Conservation (phyloP, 2,113 vertebrate species). For the Oriolus oriolus region DNA sequence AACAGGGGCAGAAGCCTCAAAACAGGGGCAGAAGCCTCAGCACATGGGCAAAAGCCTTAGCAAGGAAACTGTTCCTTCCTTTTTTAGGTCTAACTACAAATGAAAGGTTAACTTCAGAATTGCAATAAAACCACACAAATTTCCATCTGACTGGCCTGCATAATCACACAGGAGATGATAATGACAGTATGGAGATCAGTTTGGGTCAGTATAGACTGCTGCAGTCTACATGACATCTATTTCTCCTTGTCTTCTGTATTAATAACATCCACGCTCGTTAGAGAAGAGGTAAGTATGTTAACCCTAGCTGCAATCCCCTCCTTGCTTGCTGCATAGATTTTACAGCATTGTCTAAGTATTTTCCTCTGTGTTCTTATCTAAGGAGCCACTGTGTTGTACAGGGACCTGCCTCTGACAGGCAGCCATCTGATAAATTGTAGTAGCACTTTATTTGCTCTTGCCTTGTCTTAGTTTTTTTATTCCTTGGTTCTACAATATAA, state of each 20-base stretch:
- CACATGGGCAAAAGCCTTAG: neutral
- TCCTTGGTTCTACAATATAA: neutral
- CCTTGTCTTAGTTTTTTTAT: neutral
- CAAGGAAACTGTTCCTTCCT: neutral
- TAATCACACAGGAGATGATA: neutral
- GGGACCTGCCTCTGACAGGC: neutral
- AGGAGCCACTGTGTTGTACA: neutral
- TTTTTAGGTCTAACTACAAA: neutral
- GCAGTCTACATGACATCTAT: neutral
- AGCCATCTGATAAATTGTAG: neutral
- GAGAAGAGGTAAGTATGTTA: neutral
- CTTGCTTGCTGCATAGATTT: neutral
- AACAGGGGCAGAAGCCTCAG: neutral
- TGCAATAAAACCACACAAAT: neutral
- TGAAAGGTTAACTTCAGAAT: neutral
- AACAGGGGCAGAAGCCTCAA: neutral
- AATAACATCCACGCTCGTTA: neutral
- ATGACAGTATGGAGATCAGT: neutral
- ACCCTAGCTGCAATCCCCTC: neutral
- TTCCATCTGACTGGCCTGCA: neutral
- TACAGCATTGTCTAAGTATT: neutral
- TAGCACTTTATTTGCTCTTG: neutral
- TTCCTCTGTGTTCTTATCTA: neutral
- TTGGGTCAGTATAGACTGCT: neutral
- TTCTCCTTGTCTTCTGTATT: neutral